Base-by-base conservation (phyloP, 2,888 invertebrate genomes). In the Hymenopus coronatus region DNA sequence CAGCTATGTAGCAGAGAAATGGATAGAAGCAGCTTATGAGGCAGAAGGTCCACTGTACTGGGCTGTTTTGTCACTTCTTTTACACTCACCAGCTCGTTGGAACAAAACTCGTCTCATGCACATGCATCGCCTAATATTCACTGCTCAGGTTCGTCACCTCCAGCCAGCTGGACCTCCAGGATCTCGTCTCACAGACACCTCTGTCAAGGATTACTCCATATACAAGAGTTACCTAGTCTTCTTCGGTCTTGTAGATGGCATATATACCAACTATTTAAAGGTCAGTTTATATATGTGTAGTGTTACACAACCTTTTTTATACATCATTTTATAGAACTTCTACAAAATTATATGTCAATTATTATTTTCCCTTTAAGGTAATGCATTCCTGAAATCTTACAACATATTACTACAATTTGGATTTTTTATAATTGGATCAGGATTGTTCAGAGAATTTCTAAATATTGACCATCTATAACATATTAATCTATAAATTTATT, bases 41-140 rank as follows among this genome's bases (percentile, higher is more conserved):
- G 96, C 98, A 0, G 99, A 99, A 92, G 98, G 98, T 0, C 97
- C 98, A 7, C 95, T 98, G n/a, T 99, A 98, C 94, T 98, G 97
- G 95, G 94, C 96, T 88, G 96, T 97, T 6, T 95, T 99, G 92
- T 96, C 97, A 88, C 93, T 98, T 83, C 95, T 98, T 89, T 94
- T 99, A 83, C 96, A 97, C 92, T 96, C 97, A 30, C 96, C 96
- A 9, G 94, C 93, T 8, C 96, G 96, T 91, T 99, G 99, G 98
- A 95, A 95, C 90, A 94, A 95, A 15, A 94, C 96, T 88, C 95
- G 96, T 90, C 90, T 97, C 90, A 94, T 95, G 14, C 97, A 97
- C 94, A 93, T 99, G 84, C 96, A 96, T 91, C 96, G 98, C 81
- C 93, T 98, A 84, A 92, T 99, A 86, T 93, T 97, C 9, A 93